Evolutionary conservation across 2,113 vertebrate species (phyloP).

Genomic region (Murina feae): DNA sequence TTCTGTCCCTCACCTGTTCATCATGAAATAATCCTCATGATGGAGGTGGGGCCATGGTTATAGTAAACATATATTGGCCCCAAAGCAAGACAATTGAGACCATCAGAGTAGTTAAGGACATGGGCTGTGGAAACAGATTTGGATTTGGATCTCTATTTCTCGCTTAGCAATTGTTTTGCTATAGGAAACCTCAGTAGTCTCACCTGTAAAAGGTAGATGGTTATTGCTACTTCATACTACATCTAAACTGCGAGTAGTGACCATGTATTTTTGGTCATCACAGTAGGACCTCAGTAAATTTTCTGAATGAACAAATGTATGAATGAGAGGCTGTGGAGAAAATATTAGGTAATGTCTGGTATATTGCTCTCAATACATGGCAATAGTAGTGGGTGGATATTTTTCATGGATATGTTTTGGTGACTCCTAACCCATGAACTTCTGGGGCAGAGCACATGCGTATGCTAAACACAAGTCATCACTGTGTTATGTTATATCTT

Average conservation of each 20-base stretch:
- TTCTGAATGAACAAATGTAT: background rate
- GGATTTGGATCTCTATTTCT: background rate
- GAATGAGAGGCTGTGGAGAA: background rate
- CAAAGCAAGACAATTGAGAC: background rate
- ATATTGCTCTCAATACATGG: background rate
- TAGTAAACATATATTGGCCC: background rate
- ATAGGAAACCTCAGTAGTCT: background rate
- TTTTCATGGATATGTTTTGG: background rate
- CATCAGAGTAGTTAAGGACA: background rate
- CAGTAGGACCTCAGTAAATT: background rate
- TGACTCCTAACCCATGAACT: background rate
- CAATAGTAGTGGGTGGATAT: background rate
- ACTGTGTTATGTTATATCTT: background rate
- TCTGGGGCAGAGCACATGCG: background rate
- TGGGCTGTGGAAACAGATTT: background rate
- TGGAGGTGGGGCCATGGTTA: background rate
- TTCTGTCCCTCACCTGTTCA: background rate
- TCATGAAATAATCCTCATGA: background rate
- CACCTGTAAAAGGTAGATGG: background rate
- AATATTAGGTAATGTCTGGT: background rate
- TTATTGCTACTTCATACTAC: background rate
- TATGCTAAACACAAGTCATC: background rate
- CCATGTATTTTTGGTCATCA: background rate
- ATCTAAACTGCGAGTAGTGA: background rate
- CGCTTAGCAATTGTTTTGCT: background rate